A percentile compares a stretch with the other conserved stretches of the same genome.
Evolutionary conservation across 2,888 invertebrate species (phyloP).

Genomic region (Harpalus rubripes): DNA sequence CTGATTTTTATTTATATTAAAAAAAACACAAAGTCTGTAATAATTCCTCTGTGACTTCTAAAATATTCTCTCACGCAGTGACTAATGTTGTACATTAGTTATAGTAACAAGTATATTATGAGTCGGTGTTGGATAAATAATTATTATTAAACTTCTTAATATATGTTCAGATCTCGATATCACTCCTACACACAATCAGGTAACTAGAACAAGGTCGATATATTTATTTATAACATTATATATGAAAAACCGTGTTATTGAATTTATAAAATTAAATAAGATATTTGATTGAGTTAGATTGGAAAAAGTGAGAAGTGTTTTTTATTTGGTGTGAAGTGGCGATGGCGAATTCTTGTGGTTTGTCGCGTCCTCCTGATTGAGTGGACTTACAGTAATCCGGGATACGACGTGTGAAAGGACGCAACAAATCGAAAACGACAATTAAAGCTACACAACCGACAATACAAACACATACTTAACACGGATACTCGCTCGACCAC

Average conservation of each 20-base stretch:
- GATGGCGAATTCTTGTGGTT: conserved; percentile 9
- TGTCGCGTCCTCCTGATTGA: conserved; percentile 22
- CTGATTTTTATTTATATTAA: too few species aligned
- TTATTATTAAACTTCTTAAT: too few species aligned
- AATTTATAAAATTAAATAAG: conserved; percentile 16
- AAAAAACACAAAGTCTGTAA: too few species aligned
- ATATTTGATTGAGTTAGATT: conserved; percentile 12
- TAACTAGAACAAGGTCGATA: too few species aligned
- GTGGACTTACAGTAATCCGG: conserved; percentile 38
- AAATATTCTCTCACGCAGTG: too few species aligned
- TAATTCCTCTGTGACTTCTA: too few species aligned
- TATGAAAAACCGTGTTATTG: background rate
- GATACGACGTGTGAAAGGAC: conserved; percentile 10
- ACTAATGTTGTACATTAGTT: too few species aligned
- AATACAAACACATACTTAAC: background rate
- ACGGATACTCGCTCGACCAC: background rate
- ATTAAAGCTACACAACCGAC: conserved; percentile 3
- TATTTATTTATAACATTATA: too few species aligned
- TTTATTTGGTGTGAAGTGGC: background rate
- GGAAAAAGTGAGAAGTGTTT: conserved; percentile 9
- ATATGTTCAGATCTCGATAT: too few species aligned
- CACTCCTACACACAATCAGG: too few species aligned
- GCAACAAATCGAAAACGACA: conserved; percentile 41
- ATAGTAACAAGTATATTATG: too few species aligned
- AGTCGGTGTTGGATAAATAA: too few species aligned